These are phyloP conservation scores for Petrocephalus schoutedeni DNA, from an alignment of 2,797 vertebrate species.

Conservation along the genomic window DNA sequence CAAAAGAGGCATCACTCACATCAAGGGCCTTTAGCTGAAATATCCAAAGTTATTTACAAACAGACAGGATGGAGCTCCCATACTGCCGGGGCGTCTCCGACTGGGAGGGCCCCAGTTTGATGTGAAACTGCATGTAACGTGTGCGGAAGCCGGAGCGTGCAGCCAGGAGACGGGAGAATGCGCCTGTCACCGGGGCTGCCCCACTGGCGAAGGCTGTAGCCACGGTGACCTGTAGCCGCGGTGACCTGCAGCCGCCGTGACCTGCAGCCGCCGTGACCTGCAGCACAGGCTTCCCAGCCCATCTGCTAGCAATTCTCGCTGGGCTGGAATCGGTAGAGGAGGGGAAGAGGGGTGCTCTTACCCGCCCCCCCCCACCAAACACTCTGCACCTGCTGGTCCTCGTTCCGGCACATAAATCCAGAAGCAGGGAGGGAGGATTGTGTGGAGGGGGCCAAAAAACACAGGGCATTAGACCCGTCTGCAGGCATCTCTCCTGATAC, in stretches of 20 bases:
- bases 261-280: background rate
- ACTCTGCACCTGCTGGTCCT: slow-evolving; percentile 19
- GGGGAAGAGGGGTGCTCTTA: background rate
- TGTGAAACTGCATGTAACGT: background rate
- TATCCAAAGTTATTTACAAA: background rate
- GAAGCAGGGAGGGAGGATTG: background rate
- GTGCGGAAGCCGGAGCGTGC: background rate
- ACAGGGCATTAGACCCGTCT: background rate
- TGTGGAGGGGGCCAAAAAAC: background rate
- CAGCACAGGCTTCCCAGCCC: slow-evolving; percentile 7
- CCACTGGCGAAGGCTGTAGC: background rate
- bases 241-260: background rate
- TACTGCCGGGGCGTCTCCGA: background rate
- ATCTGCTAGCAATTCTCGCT: slow-evolving; percentile 17
- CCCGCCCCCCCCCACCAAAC: background rate
- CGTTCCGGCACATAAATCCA: slow-evolving; percentile 19
- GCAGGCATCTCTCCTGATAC: background rate
- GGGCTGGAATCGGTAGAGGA: background rate
- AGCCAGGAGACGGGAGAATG: background rate
- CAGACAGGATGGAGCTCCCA: background rate
- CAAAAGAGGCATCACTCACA: background rate
- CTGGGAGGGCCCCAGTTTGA: background rate
- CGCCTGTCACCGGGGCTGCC: background rate
- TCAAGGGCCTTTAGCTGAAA: background rate
- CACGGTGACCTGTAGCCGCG: background rate